Conservation (phyloP, 2,797 vertebrate species). For the Fratercula arctica region DNA sequence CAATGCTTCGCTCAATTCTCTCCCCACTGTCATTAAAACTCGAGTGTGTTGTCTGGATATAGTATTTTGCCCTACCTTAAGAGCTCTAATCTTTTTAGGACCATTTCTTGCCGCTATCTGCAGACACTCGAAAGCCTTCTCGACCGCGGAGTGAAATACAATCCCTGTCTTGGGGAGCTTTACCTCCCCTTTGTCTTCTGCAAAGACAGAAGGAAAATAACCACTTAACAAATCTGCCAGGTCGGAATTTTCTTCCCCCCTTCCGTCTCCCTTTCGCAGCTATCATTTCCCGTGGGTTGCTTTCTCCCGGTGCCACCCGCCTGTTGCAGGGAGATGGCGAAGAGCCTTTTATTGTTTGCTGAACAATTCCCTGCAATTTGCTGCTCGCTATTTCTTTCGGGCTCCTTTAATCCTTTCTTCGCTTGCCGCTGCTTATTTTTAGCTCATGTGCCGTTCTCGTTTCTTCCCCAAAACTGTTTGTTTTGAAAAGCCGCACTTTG, state of each 20-base stretch:
- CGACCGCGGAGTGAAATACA: constrained; percentile 61
- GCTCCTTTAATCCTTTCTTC: constrained; percentile 47
- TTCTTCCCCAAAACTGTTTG: constrained; percentile 39
- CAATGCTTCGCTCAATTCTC: constrained; percentile 52
- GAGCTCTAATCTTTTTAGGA: constrained; percentile 66
- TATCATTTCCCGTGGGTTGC: constrained; percentile 41
- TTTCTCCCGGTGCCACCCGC: constrained; percentile 28
- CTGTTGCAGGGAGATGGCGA: constrained; percentile 44
- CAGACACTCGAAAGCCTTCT: constrained; percentile 57
- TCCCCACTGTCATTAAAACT: constrained; percentile 65
- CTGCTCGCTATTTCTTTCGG: constrained; percentile 8
- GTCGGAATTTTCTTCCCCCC: constrained; percentile 21
- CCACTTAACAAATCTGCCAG: constrained; percentile 56
- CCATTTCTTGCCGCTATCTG: constrained; percentile 35
- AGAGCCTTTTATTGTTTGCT: constrained; percentile 48
- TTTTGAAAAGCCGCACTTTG: neutral
- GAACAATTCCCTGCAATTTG: constrained; percentile 63
- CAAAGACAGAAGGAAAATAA: constrained; percentile 62
- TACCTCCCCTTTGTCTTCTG: constrained; percentile 62
- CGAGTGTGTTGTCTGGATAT: constrained; percentile 56
- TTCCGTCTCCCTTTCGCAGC: constrained; percentile 16
- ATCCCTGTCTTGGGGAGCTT: constrained; percentile 53
- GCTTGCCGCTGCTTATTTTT: constrained; percentile 29
- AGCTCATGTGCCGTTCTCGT: neutral
- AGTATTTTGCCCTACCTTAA: constrained; percentile 60